Evolutionary conservation across 2,888 invertebrate genomes (phyloP), one percentile per base, ranked within the genome.

Genomic region (Lathronympha strigana): DNA sequence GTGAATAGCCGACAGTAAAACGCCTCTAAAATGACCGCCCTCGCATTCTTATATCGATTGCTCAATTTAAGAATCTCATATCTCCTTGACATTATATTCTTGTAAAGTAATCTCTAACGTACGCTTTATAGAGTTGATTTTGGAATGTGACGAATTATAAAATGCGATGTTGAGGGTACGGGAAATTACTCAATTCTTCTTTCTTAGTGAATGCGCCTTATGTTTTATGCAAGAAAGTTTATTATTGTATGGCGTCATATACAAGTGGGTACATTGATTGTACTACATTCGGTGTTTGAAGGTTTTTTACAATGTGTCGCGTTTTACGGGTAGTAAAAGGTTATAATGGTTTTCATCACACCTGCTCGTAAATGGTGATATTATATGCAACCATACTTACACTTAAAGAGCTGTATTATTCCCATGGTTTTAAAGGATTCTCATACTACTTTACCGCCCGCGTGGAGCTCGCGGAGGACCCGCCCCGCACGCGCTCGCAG

Each of bases 291-390:
- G 53, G 51, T 47, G 43, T 53, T 61, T 49, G 45, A 60, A 53
- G 60, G 23, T 63, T 66, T 66, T 64, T 66, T 49, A 49, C 66
- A 66, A 66, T 61, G 43, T 64, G 63, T 63, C n/a, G 58, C 17
- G 36, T 45, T 66, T 66, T 61, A 60, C 28, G 19, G 21, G 45
- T 60, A 31, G 53, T 66, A 66, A 66, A 66, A 61, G 31, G 40
- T 61, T 66, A 61, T 60, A 53, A 66, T 61, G 66, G 28, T 43
- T n/a, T n/a, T n/a, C n/a, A n/a, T n/a, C n/a, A n/a, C n/a, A n/a
- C n/a, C n/a, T n/a, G n/a, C n/a, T n/a, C n/a, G n/a, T n/a, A n/a
- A n/a, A n/a, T n/a, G n/a, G n/a, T n/a, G n/a, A n/a, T n/a, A n/a
- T n/a, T n/a, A n/a, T n/a, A n/a, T n/a, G n/a, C n/a, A n/a, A n/a